These are phyloP conservation scores for Bos javanicus DNA, from an alignment of 2,113 vertebrate genomes.

Conservation along the genomic window DNA sequence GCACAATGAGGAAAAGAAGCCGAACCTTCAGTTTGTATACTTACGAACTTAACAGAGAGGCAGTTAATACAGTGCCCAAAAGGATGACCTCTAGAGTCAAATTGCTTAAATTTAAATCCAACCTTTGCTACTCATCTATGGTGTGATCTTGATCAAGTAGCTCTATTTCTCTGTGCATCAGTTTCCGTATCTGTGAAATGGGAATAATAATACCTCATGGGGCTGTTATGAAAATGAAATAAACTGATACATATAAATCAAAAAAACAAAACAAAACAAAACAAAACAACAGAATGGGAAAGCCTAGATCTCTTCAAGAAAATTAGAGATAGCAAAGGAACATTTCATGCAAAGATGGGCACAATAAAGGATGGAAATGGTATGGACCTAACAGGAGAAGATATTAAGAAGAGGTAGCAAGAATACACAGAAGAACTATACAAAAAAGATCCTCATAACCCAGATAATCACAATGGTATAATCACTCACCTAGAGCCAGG, in stretches of 20 bases:
- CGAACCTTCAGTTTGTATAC: background rate
- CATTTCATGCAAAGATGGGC: background rate
- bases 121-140: background rate
- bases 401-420: background rate
- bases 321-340: background rate
- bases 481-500: background rate
- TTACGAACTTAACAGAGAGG: background rate
- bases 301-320: background rate
- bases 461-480: background rate
- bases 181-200: background rate
- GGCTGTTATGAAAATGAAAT: background rate
- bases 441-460: background rate
- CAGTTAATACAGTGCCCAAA: background rate
- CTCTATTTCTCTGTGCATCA: background rate
- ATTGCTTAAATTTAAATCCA: background rate
- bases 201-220: background rate
- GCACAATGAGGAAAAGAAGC: background rate
- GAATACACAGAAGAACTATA: background rate
- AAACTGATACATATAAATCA: background rate
- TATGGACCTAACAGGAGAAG: background rate
- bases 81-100: background rate
- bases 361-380: background rate
- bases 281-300: background rate
- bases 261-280: no score
- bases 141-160: background rate